Evolutionary conservation across 2,888 invertebrate species (phyloP).

Genomic region (Lucinisca nassula): DNA sequence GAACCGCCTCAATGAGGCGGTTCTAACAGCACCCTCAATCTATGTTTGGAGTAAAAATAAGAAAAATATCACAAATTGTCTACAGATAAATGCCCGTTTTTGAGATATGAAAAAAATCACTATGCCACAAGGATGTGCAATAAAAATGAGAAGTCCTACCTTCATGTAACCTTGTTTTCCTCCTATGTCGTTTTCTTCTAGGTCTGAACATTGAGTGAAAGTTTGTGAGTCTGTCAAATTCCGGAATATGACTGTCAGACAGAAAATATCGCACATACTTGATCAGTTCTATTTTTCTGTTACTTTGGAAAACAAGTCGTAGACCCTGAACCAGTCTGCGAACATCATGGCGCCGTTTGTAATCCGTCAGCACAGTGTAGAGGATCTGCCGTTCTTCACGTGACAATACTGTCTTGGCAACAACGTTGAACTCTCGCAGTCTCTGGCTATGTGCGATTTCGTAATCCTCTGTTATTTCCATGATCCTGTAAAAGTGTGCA

Average conservation of each 20-base stretch:
- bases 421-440: conserved; percentile 54
- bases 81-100: too few species aligned
- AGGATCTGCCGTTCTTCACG: conserved; percentile 76
- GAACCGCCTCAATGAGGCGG: too few species aligned
- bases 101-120: too few species aligned
- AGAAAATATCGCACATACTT: conserved; percentile 79
- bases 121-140: too few species aligned
- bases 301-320: conserved; percentile 74
- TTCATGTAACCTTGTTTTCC: background rate
- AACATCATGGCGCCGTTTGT: conserved; percentile 69
- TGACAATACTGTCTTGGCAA: conserved; percentile 55
- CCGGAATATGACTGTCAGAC: conserved; percentile 69
- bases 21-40: too few species aligned
- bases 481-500: background rate
- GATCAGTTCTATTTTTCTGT: conserved; percentile 79
- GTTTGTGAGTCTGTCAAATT: conserved; percentile 69
- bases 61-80: too few species aligned
- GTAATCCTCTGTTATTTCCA: background rate
- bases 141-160: too few species aligned
- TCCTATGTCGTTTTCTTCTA: background rate
- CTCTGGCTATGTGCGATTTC: background rate
- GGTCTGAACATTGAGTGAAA: conserved; percentile 54
- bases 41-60: too few species aligned
- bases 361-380: conserved; percentile 76
- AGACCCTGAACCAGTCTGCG: conserved; percentile 64